Percentiles rank a stretch among this genome's conserved stretches.
phyloP scores from a whole-genome alignment of 1,140 invertebrate species.

The Telenomus remus region DNA sequence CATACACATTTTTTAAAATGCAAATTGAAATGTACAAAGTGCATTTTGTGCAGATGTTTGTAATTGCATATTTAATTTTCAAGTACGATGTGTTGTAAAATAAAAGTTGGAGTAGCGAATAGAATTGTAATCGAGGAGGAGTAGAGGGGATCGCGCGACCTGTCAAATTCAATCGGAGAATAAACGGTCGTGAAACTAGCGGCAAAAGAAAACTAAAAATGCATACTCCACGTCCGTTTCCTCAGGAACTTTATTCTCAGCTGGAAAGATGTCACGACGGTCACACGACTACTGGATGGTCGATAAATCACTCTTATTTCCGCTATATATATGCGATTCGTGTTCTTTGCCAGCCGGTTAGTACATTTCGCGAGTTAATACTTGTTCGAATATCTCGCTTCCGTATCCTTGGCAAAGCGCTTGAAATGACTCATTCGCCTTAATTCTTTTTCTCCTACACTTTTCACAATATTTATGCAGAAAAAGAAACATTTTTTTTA shows the following conservation, averaged over 20 bases:
- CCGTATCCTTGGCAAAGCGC: slow-evolving; percentile 36
- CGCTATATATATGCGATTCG: slow-evolving; percentile 44
- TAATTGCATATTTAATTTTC: slow-evolving; percentile 58
- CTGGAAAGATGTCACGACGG: slow-evolving; percentile 57
- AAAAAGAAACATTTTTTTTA: neutral
- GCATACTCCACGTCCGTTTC: slow-evolving; percentile 55
- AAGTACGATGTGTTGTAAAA: slow-evolving; percentile 43
- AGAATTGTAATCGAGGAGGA: neutral
- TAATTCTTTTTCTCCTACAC: slow-evolving; percentile 47
- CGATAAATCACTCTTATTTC: slow-evolving; percentile 63
- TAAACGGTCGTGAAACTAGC: slow-evolving; percentile 56
- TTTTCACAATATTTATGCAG: slow-evolving; percentile 27
- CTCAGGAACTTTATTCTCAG: slow-evolving; percentile 55
- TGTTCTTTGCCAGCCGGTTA: slow-evolving; percentile 49
- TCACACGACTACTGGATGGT: slow-evolving; percentile 57
- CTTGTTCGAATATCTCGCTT: slow-evolving; percentile 52
- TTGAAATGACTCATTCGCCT: slow-evolving; percentile 31
- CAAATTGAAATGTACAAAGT: slow-evolving; percentile 54
- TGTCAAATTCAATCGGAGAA: slow-evolving; percentile 56
- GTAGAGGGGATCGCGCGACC: slow-evolving; percentile 18
- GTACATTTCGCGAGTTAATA: slow-evolving; percentile 58
- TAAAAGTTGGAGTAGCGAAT: slow-evolving; percentile 22
- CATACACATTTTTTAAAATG: slow-evolving; percentile 45
- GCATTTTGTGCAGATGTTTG: slow-evolving; percentile 52
- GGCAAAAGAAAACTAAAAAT: slow-evolving; percentile 58